Percentiles rank a stretch among this genome's conserved stretches.
phyloP scores from a whole-genome alignment of 2,113 vertebrate species.

The Benitochromis conjunctus region DNA sequence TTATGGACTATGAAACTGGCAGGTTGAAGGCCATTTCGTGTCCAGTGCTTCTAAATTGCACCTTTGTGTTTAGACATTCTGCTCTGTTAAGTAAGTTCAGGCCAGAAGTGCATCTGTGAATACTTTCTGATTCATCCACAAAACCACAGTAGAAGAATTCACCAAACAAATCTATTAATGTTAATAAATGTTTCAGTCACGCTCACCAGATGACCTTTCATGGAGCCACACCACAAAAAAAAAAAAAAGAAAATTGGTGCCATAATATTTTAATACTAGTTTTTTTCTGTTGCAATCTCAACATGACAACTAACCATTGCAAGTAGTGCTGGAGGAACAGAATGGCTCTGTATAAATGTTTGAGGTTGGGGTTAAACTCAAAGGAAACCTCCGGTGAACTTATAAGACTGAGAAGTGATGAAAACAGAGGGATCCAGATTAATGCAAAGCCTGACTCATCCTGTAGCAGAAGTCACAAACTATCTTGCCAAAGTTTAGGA shows the following conservation, averaged over 20 bases:
- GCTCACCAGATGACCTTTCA: neutral
- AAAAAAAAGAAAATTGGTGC: neutral
- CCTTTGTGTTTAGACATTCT: neutral
- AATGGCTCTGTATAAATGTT: neutral
- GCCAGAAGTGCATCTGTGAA: neutral
- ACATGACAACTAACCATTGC: neutral
- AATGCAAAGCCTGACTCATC: neutral
- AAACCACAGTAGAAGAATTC: neutral
- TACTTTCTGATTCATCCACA: neutral
- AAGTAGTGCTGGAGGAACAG: neutral
- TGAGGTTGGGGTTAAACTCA: neutral
- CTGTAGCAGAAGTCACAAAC: neutral
- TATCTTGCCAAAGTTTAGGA: neutral
- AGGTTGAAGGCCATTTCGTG: neutral
- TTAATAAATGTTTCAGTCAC: neutral
- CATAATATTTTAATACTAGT: neutral
- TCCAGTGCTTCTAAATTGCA: neutral
- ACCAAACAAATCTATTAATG: neutral
- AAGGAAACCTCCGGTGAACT: neutral
- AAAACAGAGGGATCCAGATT: neutral
- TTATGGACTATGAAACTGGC: neutral
- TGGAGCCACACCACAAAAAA: rapidly evolving
- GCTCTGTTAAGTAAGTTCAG: neutral
- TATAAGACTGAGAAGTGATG: neutral
- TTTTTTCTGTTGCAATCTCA: neutral